Evolutionary conservation across 1,140 invertebrate species (phyloP).

Genomic region (Drosophila varians): DNA sequence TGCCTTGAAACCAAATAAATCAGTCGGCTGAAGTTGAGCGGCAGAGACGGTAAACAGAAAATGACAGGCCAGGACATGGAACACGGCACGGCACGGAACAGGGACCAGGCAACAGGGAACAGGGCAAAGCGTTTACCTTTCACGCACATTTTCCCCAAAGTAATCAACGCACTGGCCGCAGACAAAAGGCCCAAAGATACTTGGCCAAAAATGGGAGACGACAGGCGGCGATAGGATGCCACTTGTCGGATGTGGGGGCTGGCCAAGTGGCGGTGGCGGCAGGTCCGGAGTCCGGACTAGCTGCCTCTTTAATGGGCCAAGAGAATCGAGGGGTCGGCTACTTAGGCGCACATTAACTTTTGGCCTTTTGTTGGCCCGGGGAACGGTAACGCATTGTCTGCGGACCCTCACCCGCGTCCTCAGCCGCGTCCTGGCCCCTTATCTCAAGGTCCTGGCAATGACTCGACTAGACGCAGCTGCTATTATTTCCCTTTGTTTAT

Average conservation of each 20-base stretch:
- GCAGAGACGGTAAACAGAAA: slow-evolving; percentile 59
- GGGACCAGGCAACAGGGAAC: slow-evolving; percentile 7
- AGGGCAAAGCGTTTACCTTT: slow-evolving; percentile 72
- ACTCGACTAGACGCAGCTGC: slow-evolving; percentile 74
- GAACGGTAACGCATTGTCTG: slow-evolving; percentile 62
- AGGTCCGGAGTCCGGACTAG: slow-evolving; percentile 43
- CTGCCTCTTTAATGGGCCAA: slow-evolving; percentile 62
- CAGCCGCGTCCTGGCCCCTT: slow-evolving; percentile 18
- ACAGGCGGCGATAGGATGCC: slow-evolving; percentile 22
- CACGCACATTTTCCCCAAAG: slow-evolving; percentile 78
- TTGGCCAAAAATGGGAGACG: slow-evolving; percentile 3
- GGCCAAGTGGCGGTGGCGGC: slow-evolving; percentile 23
- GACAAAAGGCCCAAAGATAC: slow-evolving; percentile 40
- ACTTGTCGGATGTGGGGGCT: slow-evolving; percentile 57
- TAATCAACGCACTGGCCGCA: slow-evolving; percentile 74
- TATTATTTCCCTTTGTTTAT: slow-evolving; percentile 50
- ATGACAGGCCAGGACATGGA: slow-evolving; percentile 64
- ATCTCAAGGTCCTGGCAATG: slow-evolving; percentile 54
- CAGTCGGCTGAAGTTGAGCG: slow-evolving; percentile 48
- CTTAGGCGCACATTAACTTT: slow-evolving; percentile 80
- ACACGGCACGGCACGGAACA: too few species aligned
- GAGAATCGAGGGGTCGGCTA: slow-evolving; percentile 40
- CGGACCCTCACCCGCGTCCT: neutral
- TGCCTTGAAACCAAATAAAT: slow-evolving; percentile 51
- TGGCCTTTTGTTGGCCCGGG: slow-evolving; percentile 66